Base-by-base conservation (phyloP, 2,113 vertebrate species). In the Plecotus auritus region DNA sequence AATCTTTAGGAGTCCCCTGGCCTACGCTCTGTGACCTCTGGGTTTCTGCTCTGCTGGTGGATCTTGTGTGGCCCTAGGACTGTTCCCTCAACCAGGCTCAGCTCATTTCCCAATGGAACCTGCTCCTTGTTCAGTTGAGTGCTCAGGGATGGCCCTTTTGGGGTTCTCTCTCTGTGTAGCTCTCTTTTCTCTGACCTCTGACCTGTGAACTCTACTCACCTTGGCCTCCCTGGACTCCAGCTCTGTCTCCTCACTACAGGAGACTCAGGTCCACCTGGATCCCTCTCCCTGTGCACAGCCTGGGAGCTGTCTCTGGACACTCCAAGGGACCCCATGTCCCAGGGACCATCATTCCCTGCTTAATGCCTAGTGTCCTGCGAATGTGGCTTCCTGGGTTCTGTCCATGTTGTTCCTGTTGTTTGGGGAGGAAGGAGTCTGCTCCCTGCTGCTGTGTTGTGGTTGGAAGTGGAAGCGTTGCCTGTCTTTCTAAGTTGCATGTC, bases 101-200 rank as follows among this genome's bases (percentile, higher is more conserved):
- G 40, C 51, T 32, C 8, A 4, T 37, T 73, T 81, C 67, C 85
- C 70, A 4, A 42, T n/a, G 49, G 37, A 66, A 35, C 42, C 10
- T 28, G 42, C 23, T 51, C 6, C 4, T 7, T 37, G 7, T 40
- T 64, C 35, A 83, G 47, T 37, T 61, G 80, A 30, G 7, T 6
- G 17, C 22, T 32, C 0, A 1, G 18, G 45, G 18, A 7, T 12
- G 1, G 26, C 13, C 12, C 28, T 17, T 77, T 12, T 4, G 18
- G 30, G 30, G 7, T 22, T 66, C 47, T 35, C 56, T 37, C 54
- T 37, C 64, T 54, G 18, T 0, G 23, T 2, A 14, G 20, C 20
- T 7, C 1, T 78, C 20, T 74, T 42, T 35, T 74, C 20, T 66
- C 32, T 64, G 64, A 23, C 17, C 81, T 77, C 85, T 84, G 28